These are phyloP conservation scores for Ailurus styani DNA, from an alignment of 2,113 vertebrate genomes.

Conservation along the genomic window DNA sequence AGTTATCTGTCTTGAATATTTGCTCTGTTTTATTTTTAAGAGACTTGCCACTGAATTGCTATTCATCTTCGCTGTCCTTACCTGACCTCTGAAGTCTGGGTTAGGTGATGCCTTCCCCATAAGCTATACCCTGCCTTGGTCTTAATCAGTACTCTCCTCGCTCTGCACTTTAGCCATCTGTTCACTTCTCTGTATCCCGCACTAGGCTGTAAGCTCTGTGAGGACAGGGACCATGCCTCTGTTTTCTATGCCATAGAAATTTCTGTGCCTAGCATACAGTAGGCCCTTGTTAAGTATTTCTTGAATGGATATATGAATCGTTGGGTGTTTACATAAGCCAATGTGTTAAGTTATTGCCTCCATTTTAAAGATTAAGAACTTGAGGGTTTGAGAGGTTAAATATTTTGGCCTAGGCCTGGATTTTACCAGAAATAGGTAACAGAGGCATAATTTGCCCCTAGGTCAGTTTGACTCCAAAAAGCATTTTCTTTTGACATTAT, in stretches of 20 bases:
- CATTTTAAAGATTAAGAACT: neutral
- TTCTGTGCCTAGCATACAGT: neutral
- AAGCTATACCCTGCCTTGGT: neutral
- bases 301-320: neutral
- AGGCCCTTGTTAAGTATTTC: neutral
- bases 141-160: neutral
- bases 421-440: neutral
- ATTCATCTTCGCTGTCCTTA: neutral
- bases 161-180: neutral
- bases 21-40: slow-evolving; percentile 50
- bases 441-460: neutral
- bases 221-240: neutral
- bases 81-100: neutral
- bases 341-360: neutral
- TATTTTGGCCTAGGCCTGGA: neutral
- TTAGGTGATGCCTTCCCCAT: neutral
- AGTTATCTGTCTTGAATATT: slow-evolving; percentile 61
- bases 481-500: neutral
- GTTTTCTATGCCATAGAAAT: neutral
- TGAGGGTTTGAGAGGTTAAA: neutral
- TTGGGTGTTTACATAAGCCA: neutral
- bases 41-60: slow-evolving; percentile 18
- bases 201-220: neutral
- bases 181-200: neutral
- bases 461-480: neutral